Conservation (phyloP, 2,888 invertebrate genomes). For the Hyalella azteca region DNA sequence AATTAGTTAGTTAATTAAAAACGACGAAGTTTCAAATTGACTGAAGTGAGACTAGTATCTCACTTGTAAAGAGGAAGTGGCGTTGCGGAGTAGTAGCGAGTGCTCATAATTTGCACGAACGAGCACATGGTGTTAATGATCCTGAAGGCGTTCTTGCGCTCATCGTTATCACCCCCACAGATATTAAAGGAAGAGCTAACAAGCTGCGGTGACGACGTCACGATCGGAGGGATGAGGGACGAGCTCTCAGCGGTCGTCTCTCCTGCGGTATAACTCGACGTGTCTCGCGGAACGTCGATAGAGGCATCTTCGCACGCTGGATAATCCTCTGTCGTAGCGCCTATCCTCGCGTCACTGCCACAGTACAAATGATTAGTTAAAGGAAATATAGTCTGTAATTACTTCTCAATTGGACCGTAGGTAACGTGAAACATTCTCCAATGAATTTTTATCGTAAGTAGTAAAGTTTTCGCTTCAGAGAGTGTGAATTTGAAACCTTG, state of each 20-base stretch:
- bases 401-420: no score
- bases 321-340: not conserved
- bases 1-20: no score
- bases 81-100: not conserved
- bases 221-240: not conserved
- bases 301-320: not conserved
- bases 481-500: no score
- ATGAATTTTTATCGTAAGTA: no score
- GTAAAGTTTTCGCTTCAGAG: no score
- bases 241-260: not conserved
- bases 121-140: slow-evolving; percentile 55
- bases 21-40: no score
- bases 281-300: not conserved
- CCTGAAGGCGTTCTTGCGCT: slow-evolving; percentile 47
- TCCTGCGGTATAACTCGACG: not conserved
- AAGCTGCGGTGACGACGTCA: slow-evolving; percentile 4
- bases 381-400: no score
- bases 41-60: no score
- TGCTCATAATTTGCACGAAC: slow-evolving; percentile 45
- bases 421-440: no score
- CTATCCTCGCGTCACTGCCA: not conserved
- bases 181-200: not conserved
- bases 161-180: slow-evolving; percentile 40
- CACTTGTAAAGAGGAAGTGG: slow-evolving; percentile 43
- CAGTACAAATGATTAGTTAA: no score